A percentile compares a stretch with the other conserved stretches of the same genome.
Evolutionary conservation across 2,888 invertebrate genomes (phyloP).

Genomic region (Drosophila testacea): DNA sequence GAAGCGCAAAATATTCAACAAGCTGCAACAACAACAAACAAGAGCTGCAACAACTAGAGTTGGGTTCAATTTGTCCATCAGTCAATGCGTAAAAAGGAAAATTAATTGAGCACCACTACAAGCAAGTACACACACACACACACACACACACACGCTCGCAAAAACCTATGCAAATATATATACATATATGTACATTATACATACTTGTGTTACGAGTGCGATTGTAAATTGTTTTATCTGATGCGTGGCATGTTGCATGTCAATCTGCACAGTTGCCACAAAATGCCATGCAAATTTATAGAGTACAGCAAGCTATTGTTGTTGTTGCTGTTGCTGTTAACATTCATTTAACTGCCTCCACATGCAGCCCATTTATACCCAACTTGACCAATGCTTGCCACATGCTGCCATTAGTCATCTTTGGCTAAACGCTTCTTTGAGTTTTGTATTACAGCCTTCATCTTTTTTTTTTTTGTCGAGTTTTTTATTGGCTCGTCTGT

Average conservation of each 20-base stretch:
- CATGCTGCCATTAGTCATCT: conserved; percentile 71
- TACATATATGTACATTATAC: background rate
- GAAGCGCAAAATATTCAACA: conserved; percentile 59
- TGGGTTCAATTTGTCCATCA: conserved; percentile 43
- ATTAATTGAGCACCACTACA: conserved; percentile 62
- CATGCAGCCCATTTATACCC: conserved; percentile 30
- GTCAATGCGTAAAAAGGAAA: conserved; percentile 59
- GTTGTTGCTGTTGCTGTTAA: conserved; percentile 46
- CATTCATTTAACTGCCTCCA: conserved; percentile 61
- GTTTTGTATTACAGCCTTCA: conserved; percentile 60
- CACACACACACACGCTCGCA: background rate
- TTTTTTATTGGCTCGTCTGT: conserved; percentile 59
- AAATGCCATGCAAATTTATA: conserved; percentile 64
- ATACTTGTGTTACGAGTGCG: background rate
- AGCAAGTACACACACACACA: conserved; percentile 9
- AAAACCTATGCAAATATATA: background rate
- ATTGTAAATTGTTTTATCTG: conserved; percentile 15
- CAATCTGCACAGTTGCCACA: conserved; percentile 61
- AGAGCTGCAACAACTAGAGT: conserved; percentile 12
- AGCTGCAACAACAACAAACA: conserved; percentile 24
- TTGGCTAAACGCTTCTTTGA: conserved; percentile 73
- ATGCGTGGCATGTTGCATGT: conserved; percentile 44
- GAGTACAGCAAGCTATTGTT: conserved; percentile 34
- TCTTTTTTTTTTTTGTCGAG: conserved; percentile 18
- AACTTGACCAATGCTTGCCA: conserved; percentile 56